A percentile compares a stretch with the other conserved stretches of the same genome.
Evolutionary conservation across 2,113 vertebrate species (phyloP).

Genomic region (Paramisgurnus dabryanus): DNA sequence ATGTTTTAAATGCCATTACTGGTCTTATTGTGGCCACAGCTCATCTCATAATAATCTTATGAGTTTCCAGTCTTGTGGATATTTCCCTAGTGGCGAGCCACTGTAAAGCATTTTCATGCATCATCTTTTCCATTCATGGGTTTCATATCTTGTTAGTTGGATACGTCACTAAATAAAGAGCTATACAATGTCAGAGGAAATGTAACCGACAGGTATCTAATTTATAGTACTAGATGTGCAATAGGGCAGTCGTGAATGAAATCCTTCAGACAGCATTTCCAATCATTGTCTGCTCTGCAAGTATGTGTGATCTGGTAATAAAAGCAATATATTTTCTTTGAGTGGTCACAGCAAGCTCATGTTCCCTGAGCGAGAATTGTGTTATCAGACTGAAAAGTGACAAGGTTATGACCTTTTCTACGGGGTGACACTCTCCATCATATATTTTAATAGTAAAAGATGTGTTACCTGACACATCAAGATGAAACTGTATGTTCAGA

Average conservation of each 20-base stretch:
- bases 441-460: conserved; percentile 25
- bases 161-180: neutral
- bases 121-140: no score
- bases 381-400: conserved; percentile 9
- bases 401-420: conserved; percentile 37
- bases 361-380: neutral
- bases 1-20: no score
- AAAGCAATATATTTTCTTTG: conserved; percentile 11
- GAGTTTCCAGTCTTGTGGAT: no score
- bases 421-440: conserved; percentile 6
- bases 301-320: neutral
- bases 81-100: no score
- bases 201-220: neutral
- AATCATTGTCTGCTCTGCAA: neutral
- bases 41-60: no score
- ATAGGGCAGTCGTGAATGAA: neutral
- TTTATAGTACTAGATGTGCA: conserved; percentile 6
- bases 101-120: no score
- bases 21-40: no score
- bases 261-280: neutral
- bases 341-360: neutral
- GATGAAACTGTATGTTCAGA: conserved; percentile 8
- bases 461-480: conserved; percentile 15
- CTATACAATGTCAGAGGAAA: neutral
- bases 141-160: neutral